Evolutionary conservation across 2,888 invertebrate genomes (phyloP).

Genomic region (Dryobota labecula): DNA sequence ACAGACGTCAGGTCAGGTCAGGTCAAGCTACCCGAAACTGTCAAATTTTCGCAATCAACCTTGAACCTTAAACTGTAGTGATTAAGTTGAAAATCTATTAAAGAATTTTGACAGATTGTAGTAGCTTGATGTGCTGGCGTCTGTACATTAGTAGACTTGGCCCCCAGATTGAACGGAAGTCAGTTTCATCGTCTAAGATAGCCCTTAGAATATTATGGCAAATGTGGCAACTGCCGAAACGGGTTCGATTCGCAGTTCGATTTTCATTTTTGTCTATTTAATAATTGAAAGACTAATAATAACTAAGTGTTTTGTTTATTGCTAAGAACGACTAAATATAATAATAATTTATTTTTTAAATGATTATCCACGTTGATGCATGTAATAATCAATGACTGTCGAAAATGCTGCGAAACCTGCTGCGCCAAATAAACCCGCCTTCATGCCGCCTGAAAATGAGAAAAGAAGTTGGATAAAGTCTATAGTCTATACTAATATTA

Average conservation of each 20-base stretch:
- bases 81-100: too few relatives aligned
- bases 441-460: conserved; percentile 95
- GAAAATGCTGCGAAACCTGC: conserved; percentile 99
- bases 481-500: too few relatives aligned
- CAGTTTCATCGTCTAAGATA: neutral
- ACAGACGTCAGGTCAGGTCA: too few relatives aligned
- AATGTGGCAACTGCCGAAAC: neutral
- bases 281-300: conserved; percentile 3
- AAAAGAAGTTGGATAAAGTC: neutral
- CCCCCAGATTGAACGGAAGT: too few relatives aligned
- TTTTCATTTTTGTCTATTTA: too few relatives aligned
- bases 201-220: neutral
- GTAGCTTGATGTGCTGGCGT: too few relatives aligned
- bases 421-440: conserved; percentile 98
- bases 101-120: too few relatives aligned
- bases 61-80: too few relatives aligned
- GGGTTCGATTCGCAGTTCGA: neutral
- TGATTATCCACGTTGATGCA: conserved; percentile 90
- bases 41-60: too few relatives aligned
- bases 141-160: too few relatives aligned
- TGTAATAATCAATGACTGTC: conserved; percentile 98
- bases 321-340: conserved; percentile 49
- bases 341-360: conserved; percentile 19
- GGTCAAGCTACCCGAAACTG: too few relatives aligned
- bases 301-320: conserved; percentile 46